A percentile compares a stretch with the other conserved stretches of the same genome.
phyloP scores from a whole-genome alignment of 2,797 vertebrate species.

The Mormyrus proboscirostris region DNA sequence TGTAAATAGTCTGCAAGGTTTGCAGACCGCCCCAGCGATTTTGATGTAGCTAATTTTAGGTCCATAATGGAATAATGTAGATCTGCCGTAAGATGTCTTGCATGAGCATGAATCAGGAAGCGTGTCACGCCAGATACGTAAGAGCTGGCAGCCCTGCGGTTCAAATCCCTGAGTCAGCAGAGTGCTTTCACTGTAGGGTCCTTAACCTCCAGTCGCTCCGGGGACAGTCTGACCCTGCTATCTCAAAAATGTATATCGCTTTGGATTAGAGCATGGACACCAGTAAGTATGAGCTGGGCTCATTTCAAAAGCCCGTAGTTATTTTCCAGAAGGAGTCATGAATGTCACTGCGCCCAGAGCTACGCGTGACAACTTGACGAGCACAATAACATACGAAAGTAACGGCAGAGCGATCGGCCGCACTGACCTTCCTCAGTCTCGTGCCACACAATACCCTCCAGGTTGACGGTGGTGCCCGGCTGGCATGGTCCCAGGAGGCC shows the following conservation, averaged over 20 bases:
- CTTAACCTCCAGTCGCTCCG: neutral
- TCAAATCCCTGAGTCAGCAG: neutral
- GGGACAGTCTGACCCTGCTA: neutral
- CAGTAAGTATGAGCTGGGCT: neutral
- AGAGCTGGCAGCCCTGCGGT: neutral
- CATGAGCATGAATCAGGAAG: neutral
- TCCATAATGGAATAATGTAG: neutral
- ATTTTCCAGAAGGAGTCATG: neutral
- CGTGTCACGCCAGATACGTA: neutral
- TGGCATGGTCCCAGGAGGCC: constrained; percentile 90
- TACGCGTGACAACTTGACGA: neutral
- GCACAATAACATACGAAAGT: neutral
- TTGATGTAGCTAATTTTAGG: neutral
- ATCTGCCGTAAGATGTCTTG: neutral
- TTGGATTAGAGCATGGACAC: neutral
- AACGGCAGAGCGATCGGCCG: neutral
- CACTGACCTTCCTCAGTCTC: constrained; percentile 92
- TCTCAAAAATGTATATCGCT: neutral
- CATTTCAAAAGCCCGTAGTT: neutral
- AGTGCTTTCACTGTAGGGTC: neutral
- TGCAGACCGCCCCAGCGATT: no score
- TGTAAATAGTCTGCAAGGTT: no score
- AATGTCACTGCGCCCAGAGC: neutral
- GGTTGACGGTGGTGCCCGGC: constrained; percentile 94
- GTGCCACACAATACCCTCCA: constrained; percentile 98